These are phyloP conservation scores for Vanessa tameamea DNA, from an alignment of 1,140 invertebrate genomes.

Conservation along the genomic window DNA sequence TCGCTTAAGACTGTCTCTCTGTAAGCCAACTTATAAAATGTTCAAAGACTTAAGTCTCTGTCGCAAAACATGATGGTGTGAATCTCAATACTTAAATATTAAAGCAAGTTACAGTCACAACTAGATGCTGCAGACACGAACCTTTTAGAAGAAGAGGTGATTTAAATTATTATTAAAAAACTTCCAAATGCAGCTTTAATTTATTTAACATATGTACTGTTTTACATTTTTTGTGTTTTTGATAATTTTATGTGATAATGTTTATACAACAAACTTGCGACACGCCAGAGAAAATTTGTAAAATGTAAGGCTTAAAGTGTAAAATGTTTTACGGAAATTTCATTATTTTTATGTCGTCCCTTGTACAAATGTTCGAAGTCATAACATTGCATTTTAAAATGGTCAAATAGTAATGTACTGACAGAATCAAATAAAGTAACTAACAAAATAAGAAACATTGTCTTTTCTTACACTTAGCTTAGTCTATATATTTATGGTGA, in stretches of 20 bases:
- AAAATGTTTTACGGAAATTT: slow-evolving; percentile 17
- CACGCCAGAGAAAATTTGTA: slow-evolving; percentile 28
- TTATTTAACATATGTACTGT: background rate
- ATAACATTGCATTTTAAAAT: slow-evolving; percentile 76
- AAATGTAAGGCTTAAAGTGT: slow-evolving; percentile 14
- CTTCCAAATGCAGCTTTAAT: background rate
- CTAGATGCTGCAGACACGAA: slow-evolving; percentile 3
- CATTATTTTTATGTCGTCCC: slow-evolving; percentile 60
- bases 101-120: slow-evolving; percentile 13
- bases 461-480: slow-evolving; percentile 28
- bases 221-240: background rate
- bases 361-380: slow-evolving; percentile 76
- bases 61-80: slow-evolving; percentile 12
- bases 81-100: slow-evolving; percentile 15
- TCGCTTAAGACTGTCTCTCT: background rate
- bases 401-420: slow-evolving; percentile 70
- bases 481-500: background rate
- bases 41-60: slow-evolving; percentile 11
- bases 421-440: slow-evolving; percentile 74
- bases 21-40: slow-evolving; percentile 1
- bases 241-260: slow-evolving; percentile 7
- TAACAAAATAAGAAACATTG: slow-evolving; percentile 45
- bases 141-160: background rate
- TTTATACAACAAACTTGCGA: background rate
- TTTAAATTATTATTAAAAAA: background rate